A percentile compares a stretch with the other conserved stretches of the same genome.
These are phyloP conservation scores for Siniperca obscura DNA, from an alignment of 2,797 vertebrate species.

Conservation along the genomic window DNA sequence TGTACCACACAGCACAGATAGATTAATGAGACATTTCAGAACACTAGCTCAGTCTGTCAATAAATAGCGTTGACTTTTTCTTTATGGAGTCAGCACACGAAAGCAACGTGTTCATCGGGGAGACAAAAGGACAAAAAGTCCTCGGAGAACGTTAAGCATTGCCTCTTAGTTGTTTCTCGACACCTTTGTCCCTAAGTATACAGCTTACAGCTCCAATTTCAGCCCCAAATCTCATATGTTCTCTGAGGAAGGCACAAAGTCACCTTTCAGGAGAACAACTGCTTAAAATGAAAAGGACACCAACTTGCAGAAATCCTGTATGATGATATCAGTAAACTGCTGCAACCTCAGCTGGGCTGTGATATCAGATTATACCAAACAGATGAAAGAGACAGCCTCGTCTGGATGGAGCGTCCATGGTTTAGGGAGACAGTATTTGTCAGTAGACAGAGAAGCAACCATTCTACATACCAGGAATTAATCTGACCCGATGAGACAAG, in stretches of 20 bases:
- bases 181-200: slow-evolving; percentile 11
- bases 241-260: not conserved
- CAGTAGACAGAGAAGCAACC: not conserved
- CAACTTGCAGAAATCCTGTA: slow-evolving; percentile 1
- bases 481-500: not conserved
- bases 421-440: not conserved
- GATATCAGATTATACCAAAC: not conserved
- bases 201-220: slow-evolving; percentile 22
- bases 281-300: not conserved
- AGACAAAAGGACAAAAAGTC: not conserved
- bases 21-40: slow-evolving; percentile 26
- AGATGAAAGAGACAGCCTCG: not conserved
- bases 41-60: slow-evolving; percentile 22
- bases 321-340: not conserved
- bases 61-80: slow-evolving; percentile 43
- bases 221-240: slow-evolving; percentile 5
- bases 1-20: slow-evolving; percentile 17
- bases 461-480: not conserved
- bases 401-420: not conserved
- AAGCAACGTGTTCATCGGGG: slow-evolving; percentile 22
- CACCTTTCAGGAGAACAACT: not conserved
- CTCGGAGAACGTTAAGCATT: not conserved
- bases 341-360: slow-evolving; percentile 1
- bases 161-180: slow-evolving; percentile 9
- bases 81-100: slow-evolving; percentile 22